Conservation (phyloP, 2,888 invertebrate species). For the Operophtera brumata region DNA sequence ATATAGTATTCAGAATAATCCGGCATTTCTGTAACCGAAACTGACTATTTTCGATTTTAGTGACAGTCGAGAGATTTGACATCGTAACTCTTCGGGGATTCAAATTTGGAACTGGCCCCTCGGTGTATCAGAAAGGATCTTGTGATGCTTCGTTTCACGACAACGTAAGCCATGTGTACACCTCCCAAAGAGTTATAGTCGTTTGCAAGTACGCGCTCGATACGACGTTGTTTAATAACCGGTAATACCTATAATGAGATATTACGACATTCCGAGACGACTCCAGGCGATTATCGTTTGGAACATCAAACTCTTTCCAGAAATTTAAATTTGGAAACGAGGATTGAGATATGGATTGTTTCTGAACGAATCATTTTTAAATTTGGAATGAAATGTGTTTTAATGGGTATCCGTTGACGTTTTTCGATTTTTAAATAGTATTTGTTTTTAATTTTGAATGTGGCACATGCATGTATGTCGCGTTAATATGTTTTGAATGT, state of each 20-base stretch:
- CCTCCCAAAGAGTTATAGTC: constrained; percentile 49
- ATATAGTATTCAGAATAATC: constrained; percentile 51
- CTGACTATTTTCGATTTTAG: constrained; percentile 64
- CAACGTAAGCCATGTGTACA: constrained; percentile 46
- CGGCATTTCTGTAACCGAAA: constrained; percentile 36
- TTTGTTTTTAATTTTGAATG: constrained; percentile 27
- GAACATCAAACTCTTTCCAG: constrained; percentile 74
- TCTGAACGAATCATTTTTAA: constrained; percentile 67
- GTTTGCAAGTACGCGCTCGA: constrained; percentile 39
- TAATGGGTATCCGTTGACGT: constrained; percentile 60
- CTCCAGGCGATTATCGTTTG: constrained; percentile 67
- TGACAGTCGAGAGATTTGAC: constrained; percentile 63
- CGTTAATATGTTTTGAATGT: constrained; percentile 56
- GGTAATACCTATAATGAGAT: constrained; percentile 63
- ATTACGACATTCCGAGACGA: constrained; percentile 70
- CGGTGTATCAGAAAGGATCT: constrained; percentile 41
- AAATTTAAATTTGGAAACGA: constrained; percentile 73
- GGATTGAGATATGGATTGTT: constrained; percentile 71
- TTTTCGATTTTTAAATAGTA: constrained; percentile 35
- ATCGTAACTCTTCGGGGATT: constrained; percentile 70
- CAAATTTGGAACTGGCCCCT: constrained; percentile 64
- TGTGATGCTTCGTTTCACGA: constrained; percentile 35
- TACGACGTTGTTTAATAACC: constrained; percentile 50
- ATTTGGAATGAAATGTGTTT: constrained; percentile 68
- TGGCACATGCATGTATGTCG: constrained; percentile 36